These are phyloP conservation scores for Hippoglossus hippoglossus DNA, from an alignment of 2,797 vertebrate species.

Conservation along the genomic window DNA sequence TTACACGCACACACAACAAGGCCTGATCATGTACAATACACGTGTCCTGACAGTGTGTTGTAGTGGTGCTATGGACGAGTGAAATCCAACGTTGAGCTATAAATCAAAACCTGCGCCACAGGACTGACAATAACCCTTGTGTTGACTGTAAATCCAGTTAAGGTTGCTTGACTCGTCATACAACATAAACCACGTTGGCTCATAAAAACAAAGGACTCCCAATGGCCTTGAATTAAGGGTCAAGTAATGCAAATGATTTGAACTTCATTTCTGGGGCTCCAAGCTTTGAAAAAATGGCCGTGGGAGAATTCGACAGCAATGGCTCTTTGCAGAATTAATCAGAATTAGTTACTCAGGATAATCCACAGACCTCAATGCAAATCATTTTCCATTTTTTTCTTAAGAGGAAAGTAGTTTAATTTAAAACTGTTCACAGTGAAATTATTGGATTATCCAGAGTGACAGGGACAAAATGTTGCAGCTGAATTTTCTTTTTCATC, in stretches of 20 bases:
- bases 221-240: neutral
- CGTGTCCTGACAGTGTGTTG: neutral
- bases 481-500: slow-evolving; percentile 2
- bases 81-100: neutral
- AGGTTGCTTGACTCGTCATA: slow-evolving; percentile 6
- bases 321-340: neutral
- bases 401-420: neutral
- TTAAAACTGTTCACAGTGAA: neutral
- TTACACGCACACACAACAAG: neutral
- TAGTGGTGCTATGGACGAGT: neutral
- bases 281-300: neutral
- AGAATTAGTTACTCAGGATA: neutral
- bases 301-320: neutral
- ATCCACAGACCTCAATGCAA: neutral
- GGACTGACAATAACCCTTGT: slow-evolving; percentile 13
- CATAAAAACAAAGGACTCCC: neutral
- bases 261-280: neutral
- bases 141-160: slow-evolving; percentile 19
- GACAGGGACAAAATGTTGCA: neutral
- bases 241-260: neutral
- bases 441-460: neutral
- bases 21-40: neutral
- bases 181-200: neutral
- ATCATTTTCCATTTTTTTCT: neutral
- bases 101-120: slow-evolving; percentile 3